Evolutionary conservation across 1,140 invertebrate species (phyloP), one percentile per base, ranked within the genome.

Genomic region (Zaprionus lachaisei): DNA sequence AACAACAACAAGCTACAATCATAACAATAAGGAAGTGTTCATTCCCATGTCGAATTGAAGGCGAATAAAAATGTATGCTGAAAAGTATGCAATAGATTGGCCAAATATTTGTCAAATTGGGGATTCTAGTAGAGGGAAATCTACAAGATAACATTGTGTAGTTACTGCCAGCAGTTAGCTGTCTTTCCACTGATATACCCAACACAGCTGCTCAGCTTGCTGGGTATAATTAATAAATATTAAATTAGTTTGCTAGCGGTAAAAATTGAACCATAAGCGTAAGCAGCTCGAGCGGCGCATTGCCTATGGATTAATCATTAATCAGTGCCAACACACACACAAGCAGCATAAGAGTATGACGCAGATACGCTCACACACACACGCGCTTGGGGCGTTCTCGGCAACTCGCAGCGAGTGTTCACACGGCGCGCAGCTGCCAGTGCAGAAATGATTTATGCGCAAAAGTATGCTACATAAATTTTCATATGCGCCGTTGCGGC

Each of bases 261-360:
- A 73, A 74, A 74, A 78, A 68, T 73, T 74, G 62, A 74, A 60
- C 44, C 54, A 28, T 68, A 75, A 74, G 58, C 41, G 61, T 57
- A 58, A 62, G 38, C 62, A 65, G n/a, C 62, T 60, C 63, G 67
- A 28, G 47, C 56, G 67, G 64, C 77, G 77, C 77, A 80, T 72
- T 77, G 77, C 77, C 77, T 77, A 79, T 79, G 61, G 77, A 79
- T 79, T 77, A 79, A 79, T 79, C 77, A 77, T 77, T 79, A 79
- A 79, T 79, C 77, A 79, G 77, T 77, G 74, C 68, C 77, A 72
- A 55, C 31, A 55, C 17, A 47, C 17, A 14, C 26, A 58, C 26
- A 61, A 12, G 37, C 44, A 67, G 12, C 31, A 2, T n/a, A 2
- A 38, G n/a, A 54, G 4, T 7, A 24, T 20, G 41, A 60, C 14